Conservation (phyloP, 1,140 invertebrate genomes). For the Trachymyrmex septentrionalis region DNA sequence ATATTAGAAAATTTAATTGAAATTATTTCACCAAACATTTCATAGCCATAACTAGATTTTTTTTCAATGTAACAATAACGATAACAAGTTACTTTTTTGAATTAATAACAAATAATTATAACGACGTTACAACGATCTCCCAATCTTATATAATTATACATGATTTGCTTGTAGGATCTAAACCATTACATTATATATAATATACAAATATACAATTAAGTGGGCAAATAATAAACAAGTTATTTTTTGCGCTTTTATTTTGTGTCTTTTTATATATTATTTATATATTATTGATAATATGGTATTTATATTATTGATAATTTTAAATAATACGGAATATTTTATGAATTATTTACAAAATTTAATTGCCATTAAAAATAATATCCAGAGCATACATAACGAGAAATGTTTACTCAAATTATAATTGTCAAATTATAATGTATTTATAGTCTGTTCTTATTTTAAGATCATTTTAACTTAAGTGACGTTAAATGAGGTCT, state of each 20-base stretch:
- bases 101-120: no score
- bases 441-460: no score
- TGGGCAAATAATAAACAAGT: neutral
- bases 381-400: neutral
- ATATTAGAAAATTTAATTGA: no score
- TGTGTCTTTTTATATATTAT: neutral
- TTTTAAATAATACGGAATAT: neutral
- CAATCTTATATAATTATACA: no score
- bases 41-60: no score
- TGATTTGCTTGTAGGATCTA: neutral
- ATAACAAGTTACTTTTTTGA: no score
- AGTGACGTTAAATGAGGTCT: no score
- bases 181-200: neutral
- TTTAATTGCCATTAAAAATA: neutral
- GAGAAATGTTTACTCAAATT: constrained; percentile 10
- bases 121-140: no score
- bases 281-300: neutral
- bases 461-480: no score
- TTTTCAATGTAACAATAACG: no score
- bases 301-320: neutral
- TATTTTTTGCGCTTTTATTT: neutral
- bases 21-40: no score
- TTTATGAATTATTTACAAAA: neutral
- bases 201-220: neutral
- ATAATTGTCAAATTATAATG: neutral